These are phyloP conservation scores for Antennarius maculatus DNA, from an alignment of 2,797 vertebrate species.

Conservation along the genomic window DNA sequence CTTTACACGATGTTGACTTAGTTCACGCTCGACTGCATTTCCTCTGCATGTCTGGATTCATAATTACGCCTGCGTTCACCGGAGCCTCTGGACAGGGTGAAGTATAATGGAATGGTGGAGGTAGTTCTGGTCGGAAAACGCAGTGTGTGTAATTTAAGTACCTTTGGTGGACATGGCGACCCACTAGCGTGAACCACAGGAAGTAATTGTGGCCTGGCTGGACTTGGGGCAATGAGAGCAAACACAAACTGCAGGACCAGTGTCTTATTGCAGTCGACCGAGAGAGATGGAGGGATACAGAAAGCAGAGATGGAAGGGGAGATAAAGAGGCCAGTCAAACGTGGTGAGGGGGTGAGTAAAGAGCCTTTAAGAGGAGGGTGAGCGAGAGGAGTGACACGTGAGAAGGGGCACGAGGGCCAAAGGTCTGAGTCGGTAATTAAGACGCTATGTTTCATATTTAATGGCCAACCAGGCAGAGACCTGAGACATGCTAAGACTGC, in stretches of 20 bases:
- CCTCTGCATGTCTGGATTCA: conserved; percentile 44
- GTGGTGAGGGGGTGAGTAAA: background rate
- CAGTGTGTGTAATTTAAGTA: conserved; percentile 76
- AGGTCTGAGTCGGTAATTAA: conserved; percentile 73
- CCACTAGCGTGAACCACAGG: conserved; percentile 69
- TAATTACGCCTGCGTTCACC: conserved; percentile 59
- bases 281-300: conserved; percentile 58
- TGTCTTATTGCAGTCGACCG: conserved; percentile 78
- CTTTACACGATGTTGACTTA: conserved; percentile 21
- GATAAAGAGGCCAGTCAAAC: conserved; percentile 43
- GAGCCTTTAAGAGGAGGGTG: background rate
- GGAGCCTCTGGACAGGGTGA: conserved; percentile 32
- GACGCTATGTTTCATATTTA: conserved; percentile 74
- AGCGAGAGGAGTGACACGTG: conserved; percentile 32
- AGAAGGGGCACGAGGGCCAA: conserved; percentile 45
- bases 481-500: conserved; percentile 51
- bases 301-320: conserved; percentile 48
- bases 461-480: conserved; percentile 67
- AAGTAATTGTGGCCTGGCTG: conserved; percentile 68
- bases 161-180: conserved; percentile 69
- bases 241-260: conserved; percentile 69
- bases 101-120: conserved; percentile 42
- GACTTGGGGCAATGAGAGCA: conserved; percentile 63
- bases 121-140: conserved; percentile 43
- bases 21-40: conserved; percentile 22